Conservation (phyloP, 2,113 vertebrate genomes). For the Cyphomyrus plagiostoma region DNA sequence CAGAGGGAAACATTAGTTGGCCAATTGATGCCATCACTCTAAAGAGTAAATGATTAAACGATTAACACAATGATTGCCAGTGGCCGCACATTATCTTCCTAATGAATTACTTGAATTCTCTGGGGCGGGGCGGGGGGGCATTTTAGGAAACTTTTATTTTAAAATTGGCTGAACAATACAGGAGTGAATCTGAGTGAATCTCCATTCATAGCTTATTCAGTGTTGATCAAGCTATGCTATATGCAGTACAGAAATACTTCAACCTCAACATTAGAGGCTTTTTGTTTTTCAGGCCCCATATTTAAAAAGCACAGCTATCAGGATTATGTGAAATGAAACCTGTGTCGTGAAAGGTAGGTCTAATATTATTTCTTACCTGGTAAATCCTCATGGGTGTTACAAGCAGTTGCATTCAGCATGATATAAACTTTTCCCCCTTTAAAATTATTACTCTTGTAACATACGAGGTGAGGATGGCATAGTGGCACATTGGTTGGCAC, state of each 20-base stretch:
- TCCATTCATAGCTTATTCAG: background rate
- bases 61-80: constrained; percentile 50
- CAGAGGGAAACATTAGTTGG: constrained; percentile 36
- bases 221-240: background rate
- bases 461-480: background rate
- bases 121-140: background rate
- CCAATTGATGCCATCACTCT: constrained; percentile 41
- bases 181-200: background rate
- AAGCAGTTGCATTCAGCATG: background rate
- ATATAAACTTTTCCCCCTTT: background rate
- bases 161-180: background rate
- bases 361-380: background rate
- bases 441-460: background rate
- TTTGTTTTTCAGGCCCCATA: background rate
- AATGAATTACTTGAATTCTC: background rate
- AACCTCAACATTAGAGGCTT: background rate
- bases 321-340: background rate
- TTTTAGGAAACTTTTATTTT: background rate
- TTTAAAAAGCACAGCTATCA: background rate
- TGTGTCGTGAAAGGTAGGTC: background rate
- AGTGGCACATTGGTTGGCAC: background rate
- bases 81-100: constrained; percentile 21
- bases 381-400: background rate
- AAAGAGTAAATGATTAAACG: constrained; percentile 60
- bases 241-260: background rate